These are phyloP conservation scores for Oeneis ivallda DNA, from an alignment of 2,888 invertebrate species.

Conservation along the genomic window DNA sequence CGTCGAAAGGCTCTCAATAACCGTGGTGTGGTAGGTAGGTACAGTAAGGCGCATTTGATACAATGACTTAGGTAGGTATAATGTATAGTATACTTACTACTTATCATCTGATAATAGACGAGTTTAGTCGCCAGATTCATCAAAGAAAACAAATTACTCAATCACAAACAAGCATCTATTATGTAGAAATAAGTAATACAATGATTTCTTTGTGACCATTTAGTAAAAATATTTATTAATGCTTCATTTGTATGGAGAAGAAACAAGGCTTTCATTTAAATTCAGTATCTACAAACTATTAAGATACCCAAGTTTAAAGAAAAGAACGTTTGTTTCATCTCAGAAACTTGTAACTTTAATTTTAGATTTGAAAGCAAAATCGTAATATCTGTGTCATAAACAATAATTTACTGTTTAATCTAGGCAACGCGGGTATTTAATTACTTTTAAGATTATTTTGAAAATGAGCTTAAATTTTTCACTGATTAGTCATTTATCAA, in stretches of 20 bases:
- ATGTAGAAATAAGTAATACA: background rate
- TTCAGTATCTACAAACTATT: background rate
- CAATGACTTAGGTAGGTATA: background rate
- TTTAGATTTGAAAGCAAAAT: conserved; percentile 12
- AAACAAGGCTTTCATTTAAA: background rate
- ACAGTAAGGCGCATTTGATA: background rate
- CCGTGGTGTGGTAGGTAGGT: no score
- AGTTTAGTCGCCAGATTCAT: background rate
- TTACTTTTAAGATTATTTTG: background rate
- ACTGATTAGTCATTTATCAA: no score
- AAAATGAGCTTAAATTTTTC: background rate
- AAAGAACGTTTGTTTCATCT: background rate
- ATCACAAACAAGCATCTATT: background rate
- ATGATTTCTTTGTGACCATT: background rate
- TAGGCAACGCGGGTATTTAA: background rate
- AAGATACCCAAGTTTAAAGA: background rate
- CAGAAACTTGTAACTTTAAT: conserved; percentile 1
- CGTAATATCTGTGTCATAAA: no score
- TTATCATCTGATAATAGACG: no score
- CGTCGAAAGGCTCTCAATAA: no score
- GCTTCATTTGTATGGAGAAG: background rate
- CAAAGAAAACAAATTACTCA: no score
- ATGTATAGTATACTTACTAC: no score
- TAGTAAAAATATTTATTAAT: background rate
- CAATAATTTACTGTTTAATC: background rate